These are phyloP conservation scores for Spodoptera litura DNA, from an alignment of 1,140 invertebrate species.

Conservation along the genomic window DNA sequence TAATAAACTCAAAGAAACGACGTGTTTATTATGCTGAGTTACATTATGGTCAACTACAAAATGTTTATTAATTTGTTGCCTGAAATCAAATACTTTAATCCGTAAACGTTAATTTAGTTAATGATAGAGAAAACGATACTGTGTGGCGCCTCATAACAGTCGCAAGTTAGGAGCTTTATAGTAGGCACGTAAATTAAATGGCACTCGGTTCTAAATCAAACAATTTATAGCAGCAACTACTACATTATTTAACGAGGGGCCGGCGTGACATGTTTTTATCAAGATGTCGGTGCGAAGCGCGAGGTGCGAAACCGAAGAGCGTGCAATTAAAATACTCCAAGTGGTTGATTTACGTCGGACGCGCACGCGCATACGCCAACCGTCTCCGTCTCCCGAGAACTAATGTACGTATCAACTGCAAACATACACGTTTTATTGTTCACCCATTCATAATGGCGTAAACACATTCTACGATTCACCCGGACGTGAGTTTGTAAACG, in stretches of 20 bases:
- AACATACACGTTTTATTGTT: slow-evolving; percentile 39
- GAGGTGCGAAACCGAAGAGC: slow-evolving; percentile 62
- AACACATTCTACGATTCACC: slow-evolving; percentile 34
- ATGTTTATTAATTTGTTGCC: slow-evolving; percentile 22
- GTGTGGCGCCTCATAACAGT: slow-evolving; percentile 2
- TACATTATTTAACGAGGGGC: slow-evolving; percentile 60
- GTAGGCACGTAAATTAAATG: slow-evolving; percentile 44
- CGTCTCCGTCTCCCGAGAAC: neutral
- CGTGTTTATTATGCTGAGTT: neutral
- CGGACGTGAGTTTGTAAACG: slow-evolving; percentile 19
- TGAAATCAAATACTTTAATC: slow-evolving; percentile 18
- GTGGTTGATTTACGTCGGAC: slow-evolving; percentile 61
- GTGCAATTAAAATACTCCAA: slow-evolving; percentile 59
- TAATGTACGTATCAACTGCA: slow-evolving; percentile 46
- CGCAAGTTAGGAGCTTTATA: slow-evolving; percentile 43
- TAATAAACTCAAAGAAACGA: neutral
- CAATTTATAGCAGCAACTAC: slow-evolving; percentile 60
- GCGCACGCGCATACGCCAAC: slow-evolving; percentile 16
- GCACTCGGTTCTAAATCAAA: slow-evolving; percentile 57
- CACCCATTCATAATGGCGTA: slow-evolving; percentile 39
- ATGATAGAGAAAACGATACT: slow-evolving; percentile 31
- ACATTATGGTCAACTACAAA: neutral
- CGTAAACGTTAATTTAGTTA: slow-evolving; percentile 32
- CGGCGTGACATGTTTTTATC: slow-evolving; percentile 63
- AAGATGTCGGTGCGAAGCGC: slow-evolving; percentile 47